Base-by-base conservation (phyloP, 2,888 invertebrate species). In the Hirtodrosophila duncani region DNA sequence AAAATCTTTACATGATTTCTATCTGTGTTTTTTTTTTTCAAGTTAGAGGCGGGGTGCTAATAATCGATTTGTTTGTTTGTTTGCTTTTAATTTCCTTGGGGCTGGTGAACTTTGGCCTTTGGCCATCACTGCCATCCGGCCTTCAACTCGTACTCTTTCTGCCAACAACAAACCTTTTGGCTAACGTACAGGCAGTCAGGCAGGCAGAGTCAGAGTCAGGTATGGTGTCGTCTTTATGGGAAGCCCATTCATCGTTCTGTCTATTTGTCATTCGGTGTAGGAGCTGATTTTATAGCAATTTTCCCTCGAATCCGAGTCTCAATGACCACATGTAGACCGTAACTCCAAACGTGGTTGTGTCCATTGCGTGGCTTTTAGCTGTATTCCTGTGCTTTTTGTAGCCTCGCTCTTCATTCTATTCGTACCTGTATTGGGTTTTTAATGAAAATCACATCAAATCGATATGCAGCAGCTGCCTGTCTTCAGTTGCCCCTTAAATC, bases 381-480 rank as follows among this genome's bases (percentile, higher is more conserved):
- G 21, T 24, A 9, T 13, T 30, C 8, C 2, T 11, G 1, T 27
- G 8, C 34, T 14, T 8, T 24, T 14, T 14, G 21, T 13, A 20
- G 5, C 6, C 6, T 29, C 14, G 20, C 29, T 27, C 44, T 51
- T 53, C 27, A 57, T 37, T 69, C 56, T 51, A 42, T 31, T 44
- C 50, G 13, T 60, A 77, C 68, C 72, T 67, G 68, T 42, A 57
- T 44, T 75, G 60, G 46, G 52, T 69, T 77, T 80, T 80, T 68
- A 71, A 80, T 74, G 78, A 66, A 77, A 72, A 75, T 68, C 72
- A 55, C 67, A 72, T 75, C 78, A 62, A 77, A 75, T 80, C 74
- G 59, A 68, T 77, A 77, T 67, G 63, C 69, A 56, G 59, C 56
- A 64, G 57, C 53, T 57, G 43, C 29, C 21, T 31, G 21, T n/a